phyloP scores from a whole-genome alignment of 2,113 vertebrate species.

The Cyphomyrus discorhynchus region DNA sequence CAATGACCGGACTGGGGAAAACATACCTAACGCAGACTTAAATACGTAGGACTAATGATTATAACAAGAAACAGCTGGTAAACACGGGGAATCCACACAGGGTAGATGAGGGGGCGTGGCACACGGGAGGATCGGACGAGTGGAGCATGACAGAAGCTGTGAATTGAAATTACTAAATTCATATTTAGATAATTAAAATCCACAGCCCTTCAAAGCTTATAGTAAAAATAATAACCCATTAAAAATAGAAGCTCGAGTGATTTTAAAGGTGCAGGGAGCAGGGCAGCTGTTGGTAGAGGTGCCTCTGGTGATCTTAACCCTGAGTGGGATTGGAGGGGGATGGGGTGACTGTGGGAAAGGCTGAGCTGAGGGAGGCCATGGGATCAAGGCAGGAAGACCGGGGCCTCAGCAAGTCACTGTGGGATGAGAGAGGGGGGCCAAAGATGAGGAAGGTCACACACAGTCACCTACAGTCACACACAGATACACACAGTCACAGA shows the following conservation, averaged over 20 bases:
- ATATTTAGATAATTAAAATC: constrained; percentile 2
- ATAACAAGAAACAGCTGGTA: too few species aligned
- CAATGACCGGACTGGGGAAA: too few species aligned
- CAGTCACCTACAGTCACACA: background rate
- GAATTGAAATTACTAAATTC: background rate
- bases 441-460: background rate
- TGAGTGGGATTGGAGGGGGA: background rate
- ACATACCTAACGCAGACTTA: too few species aligned
- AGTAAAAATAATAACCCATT: background rate
- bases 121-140: too few species aligned
- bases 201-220: background rate
- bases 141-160: background rate
- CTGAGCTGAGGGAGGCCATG: background rate
- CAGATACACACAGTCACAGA: background rate
- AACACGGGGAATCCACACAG: too few species aligned
- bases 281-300: background rate
- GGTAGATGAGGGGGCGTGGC: too few species aligned
- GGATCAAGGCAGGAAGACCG: background rate
- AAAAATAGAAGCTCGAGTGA: background rate
- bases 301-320: background rate
- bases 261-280: background rate
- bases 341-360: background rate
- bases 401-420: background rate
- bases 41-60: too few species aligned
- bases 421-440: background rate